Evolutionary conservation across 2,888 invertebrate species (phyloP).

Genomic region (Macrophya alboannulata): DNA sequence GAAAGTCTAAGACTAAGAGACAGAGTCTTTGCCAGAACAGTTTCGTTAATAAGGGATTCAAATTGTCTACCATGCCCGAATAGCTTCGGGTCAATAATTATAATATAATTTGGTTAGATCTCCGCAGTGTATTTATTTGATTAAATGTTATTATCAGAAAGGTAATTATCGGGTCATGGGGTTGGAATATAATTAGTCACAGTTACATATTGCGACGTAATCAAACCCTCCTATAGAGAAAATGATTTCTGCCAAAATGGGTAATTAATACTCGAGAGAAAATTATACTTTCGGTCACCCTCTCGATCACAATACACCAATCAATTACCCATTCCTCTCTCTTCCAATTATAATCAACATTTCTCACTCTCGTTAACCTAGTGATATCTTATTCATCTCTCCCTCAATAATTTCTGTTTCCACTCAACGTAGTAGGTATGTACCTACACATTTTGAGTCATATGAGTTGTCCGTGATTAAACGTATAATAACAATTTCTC

Average conservation of each 20-base stretch:
- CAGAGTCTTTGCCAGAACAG: too few species aligned
- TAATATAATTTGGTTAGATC: slow-evolving; percentile 5
- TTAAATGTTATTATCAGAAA: background rate
- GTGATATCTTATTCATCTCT: background rate
- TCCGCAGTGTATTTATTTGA: background rate
- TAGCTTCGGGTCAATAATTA: background rate
- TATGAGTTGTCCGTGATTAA: background rate
- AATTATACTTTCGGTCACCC: background rate
- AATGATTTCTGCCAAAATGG: slow-evolving; percentile 48
- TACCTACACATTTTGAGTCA: background rate
- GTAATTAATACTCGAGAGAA: slow-evolving; percentile 40
- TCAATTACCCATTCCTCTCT: slow-evolving; percentile 10
- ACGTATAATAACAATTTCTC: background rate
- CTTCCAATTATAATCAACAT: slow-evolving; percentile 28
- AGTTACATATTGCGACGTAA: background rate
- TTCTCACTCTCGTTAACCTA: background rate
- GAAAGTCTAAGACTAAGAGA: too few species aligned
- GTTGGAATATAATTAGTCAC: background rate
- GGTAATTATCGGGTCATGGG: background rate
- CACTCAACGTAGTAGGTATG: background rate
- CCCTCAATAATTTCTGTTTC: background rate
- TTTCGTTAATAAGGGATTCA: background rate
- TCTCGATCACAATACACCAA: slow-evolving; percentile 20
- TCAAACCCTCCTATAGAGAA: slow-evolving; percentile 8
- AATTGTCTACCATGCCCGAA: background rate